A percentile compares a stretch with the other conserved stretches of the same genome.
Evolutionary conservation across 2,888 invertebrate species (phyloP).

Genomic region (Meloe dianella): DNA sequence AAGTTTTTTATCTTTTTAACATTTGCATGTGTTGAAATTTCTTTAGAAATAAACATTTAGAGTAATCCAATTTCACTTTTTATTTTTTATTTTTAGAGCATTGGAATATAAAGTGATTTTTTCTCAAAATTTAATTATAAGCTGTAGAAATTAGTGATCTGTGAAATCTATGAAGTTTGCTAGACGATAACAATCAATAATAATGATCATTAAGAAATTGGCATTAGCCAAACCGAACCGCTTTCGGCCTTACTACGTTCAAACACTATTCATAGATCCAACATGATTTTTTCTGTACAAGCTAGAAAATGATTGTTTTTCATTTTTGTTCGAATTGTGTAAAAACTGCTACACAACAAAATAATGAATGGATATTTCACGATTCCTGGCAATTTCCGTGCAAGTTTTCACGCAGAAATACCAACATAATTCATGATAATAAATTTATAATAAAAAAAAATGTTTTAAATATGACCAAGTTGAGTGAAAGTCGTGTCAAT

Average conservation of each 20-base stretch:
- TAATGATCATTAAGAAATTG: too few relatives aligned
- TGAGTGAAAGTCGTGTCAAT: neutral
- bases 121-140: neutral
- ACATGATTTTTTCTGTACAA: too few relatives aligned
- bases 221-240: too few relatives aligned
- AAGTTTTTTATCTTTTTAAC: neutral
- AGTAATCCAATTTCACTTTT: neutral
- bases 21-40: slow-evolving; percentile 5
- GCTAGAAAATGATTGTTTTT: too few relatives aligned
- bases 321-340: too few relatives aligned
- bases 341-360: too few relatives aligned
- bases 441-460: neutral
- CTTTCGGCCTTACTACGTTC: too few relatives aligned
- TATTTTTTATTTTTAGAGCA: too few relatives aligned
- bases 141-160: neutral
- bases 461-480: neutral
- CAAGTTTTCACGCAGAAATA: neutral
- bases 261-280: too few relatives aligned
- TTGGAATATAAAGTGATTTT: neutral
- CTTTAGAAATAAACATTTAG: neutral
- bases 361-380: too few relatives aligned
- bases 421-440: neutral
- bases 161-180: neutral
- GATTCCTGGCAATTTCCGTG: neutral
- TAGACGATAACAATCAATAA: too few relatives aligned